phyloP scores from a whole-genome alignment of 2,888 invertebrate species.

The Amorpha juglandis region DNA sequence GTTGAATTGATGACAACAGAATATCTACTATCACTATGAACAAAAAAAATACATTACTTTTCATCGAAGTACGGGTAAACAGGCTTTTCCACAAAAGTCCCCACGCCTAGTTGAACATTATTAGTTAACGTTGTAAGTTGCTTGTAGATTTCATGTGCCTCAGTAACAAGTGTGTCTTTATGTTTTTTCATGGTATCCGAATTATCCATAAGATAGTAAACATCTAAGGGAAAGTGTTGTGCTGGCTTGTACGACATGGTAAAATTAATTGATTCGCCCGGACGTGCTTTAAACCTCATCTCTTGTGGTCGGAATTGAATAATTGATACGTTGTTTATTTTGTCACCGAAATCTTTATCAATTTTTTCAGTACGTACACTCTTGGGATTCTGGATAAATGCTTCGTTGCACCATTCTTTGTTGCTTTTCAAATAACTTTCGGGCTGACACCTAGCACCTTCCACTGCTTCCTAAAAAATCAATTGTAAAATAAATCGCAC shows the following conservation, averaged over 20 bases:
- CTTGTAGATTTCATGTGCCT: constrained; percentile 75
- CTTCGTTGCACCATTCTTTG: constrained; percentile 50
- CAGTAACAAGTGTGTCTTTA: constrained; percentile 74
- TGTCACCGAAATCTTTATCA: constrained; percentile 28
- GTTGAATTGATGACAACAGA: too few species aligned
- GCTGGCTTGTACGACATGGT: constrained; percentile 85
- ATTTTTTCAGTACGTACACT: background rate
- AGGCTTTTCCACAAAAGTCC: constrained; percentile 88
- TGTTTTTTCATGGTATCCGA: constrained; percentile 89
- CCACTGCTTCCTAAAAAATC: constrained; percentile 9
- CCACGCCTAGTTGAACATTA: constrained; percentile 87
- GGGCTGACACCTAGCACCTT: constrained; percentile 49
- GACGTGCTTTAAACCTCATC: constrained; percentile 74
- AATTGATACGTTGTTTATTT: constrained; percentile 15
- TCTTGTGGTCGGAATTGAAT: constrained; percentile 84
- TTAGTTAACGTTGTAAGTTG: constrained; percentile 83
- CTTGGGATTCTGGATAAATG: constrained; percentile 40
- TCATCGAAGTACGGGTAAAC: constrained; percentile 83
- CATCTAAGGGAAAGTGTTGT: constrained; percentile 90
- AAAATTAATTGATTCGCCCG: constrained; percentile 68
- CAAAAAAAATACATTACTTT: constrained; percentile 48
- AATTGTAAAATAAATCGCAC: background rate
- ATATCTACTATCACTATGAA: background rate
- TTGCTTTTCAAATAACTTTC: constrained; percentile 27
- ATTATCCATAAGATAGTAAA: constrained; percentile 93